Evolutionary conservation across 2,888 invertebrate genomes (phyloP).

Genomic region (Drosophila robusta): DNA sequence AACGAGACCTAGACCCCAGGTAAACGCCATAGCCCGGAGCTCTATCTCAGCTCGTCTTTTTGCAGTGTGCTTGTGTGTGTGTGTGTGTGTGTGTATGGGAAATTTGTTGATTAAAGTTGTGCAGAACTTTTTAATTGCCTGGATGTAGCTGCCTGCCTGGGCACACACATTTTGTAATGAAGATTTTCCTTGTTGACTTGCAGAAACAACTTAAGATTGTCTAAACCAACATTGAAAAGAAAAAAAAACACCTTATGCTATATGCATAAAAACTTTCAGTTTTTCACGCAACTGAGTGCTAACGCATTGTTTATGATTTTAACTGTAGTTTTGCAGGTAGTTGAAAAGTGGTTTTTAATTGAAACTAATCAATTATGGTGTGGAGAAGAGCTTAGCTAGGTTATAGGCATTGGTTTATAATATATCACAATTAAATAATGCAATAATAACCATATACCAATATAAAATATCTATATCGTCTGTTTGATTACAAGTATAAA

Average conservation of each 20-base stretch:
- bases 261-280: slow-evolving; percentile 5
- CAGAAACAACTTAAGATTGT: slow-evolving; percentile 33
- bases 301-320: slow-evolving; percentile 2
- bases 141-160: slow-evolving; percentile 25
- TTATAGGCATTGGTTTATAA: too few species aligned
- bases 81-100: slow-evolving; percentile 49
- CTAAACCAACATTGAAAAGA: slow-evolving; percentile 5
- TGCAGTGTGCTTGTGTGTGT: neutral
- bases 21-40: slow-evolving; percentile 1
- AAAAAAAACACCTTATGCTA: neutral
- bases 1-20: slow-evolving; percentile 7
- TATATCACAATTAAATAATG: too few species aligned
- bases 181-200: slow-evolving; percentile 27
- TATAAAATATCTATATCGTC: too few species aligned
- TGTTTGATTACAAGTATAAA: too few species aligned
- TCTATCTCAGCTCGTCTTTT: slow-evolving; percentile 8
- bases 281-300: neutral
- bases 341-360: neutral
- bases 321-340: neutral
- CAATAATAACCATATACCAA: too few species aligned
- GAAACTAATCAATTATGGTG: neutral
- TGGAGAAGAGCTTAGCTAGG: too few species aligned
- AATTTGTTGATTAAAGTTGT: slow-evolving; percentile 77
- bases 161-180: slow-evolving; percentile 2
- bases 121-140: slow-evolving; percentile 74